Evolutionary conservation across 2,797 vertebrate genomes (phyloP).

Genomic region (Buceros bicornis): DNA sequence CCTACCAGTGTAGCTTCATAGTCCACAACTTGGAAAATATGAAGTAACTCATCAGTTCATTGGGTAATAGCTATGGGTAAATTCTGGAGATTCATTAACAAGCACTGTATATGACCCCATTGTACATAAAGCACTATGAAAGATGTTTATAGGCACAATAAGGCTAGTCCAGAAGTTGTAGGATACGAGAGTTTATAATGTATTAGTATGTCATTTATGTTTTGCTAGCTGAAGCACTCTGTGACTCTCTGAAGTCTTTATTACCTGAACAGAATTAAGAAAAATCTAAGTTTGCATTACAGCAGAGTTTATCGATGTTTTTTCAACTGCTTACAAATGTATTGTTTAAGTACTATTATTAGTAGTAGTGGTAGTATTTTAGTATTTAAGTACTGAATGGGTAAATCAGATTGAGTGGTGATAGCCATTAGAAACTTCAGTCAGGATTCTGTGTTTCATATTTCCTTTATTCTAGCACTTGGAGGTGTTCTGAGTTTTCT

Average conservation of each 20-base stretch:
- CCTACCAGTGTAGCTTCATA: background rate
- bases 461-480: background rate
- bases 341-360: background rate
- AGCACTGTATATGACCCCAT: background rate
- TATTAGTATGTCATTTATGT: fast-evolving
- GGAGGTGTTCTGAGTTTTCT: background rate
- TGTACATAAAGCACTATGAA: background rate
- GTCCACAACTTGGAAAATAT: background rate
- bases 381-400: background rate
- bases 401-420: background rate
- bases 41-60: background rate
- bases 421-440: background rate
- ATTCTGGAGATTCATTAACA: background rate
- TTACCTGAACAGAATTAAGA: background rate
- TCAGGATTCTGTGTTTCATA: background rate
- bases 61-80: background rate
- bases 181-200: background rate
- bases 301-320: background rate
- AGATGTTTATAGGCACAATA: background rate
- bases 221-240: background rate
- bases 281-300: background rate
- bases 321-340: background rate
- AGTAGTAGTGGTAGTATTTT: too few relatives aligned
- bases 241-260: background rate
- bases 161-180: background rate